Conservation (phyloP, 2,888 invertebrate genomes). For the Cantharis lateralis region DNA sequence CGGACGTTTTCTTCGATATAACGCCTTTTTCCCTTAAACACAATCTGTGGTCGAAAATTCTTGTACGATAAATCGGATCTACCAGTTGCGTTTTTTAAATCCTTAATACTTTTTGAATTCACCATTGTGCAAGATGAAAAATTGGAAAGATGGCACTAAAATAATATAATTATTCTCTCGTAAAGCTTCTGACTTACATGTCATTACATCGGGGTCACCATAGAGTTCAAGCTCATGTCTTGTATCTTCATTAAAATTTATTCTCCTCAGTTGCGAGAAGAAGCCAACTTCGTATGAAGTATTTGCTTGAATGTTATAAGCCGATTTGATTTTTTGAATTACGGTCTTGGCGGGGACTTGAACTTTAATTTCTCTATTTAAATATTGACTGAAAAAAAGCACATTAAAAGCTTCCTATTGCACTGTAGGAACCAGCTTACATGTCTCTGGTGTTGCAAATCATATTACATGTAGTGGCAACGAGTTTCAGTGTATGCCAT, state of each 20-base stretch:
- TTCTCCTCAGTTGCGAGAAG: too few relatives aligned
- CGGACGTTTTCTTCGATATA: neutral
- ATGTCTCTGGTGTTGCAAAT: too few relatives aligned
- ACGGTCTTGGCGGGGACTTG: fast-evolving
- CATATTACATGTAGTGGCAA: too few relatives aligned
- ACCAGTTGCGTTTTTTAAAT: neutral
- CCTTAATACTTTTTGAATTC: neutral
- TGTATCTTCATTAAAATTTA: too few relatives aligned
- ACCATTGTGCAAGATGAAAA: neutral
- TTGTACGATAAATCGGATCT: neutral
- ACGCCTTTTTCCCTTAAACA: neutral
- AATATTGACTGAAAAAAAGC: neutral
- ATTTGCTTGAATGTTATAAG: too few relatives aligned
- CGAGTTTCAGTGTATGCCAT: too few relatives aligned
- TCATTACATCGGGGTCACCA: too few relatives aligned
- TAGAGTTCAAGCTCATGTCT: too few relatives aligned
- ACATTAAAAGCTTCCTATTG: neutral
- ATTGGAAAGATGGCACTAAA: neutral
- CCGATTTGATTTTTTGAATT: neutral
- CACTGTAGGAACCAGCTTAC: neutral
- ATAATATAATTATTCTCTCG: too few relatives aligned
- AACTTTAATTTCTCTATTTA: fast-evolving
- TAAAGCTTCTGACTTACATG: too few relatives aligned
- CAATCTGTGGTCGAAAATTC: neutral
- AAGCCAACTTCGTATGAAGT: neutral